Evolutionary conservation across 2,888 invertebrate genomes (phyloP), one percentile per base, ranked within the genome.

Genomic region (Dinocampus coccinellae): DNA sequence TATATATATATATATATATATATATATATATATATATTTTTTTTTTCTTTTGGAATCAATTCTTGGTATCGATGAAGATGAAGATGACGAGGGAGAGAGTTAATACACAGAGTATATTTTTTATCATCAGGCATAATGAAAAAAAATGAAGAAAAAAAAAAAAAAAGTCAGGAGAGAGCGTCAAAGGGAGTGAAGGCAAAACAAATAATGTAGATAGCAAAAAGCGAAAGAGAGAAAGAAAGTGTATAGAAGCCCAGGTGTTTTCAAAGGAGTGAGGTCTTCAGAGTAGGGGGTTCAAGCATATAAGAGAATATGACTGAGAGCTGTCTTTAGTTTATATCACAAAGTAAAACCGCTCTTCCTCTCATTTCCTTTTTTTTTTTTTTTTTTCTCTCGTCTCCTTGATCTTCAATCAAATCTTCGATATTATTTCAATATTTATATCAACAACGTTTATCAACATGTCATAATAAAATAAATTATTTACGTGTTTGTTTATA

Each of bases 241-340:
- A 68, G 66, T 72, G 42, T 72, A 73, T 67, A 72, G 64, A 68
- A 63, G 66, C 69, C 66, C 65, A 69, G 34, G 62, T 39, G 70
- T 74, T 76, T 74, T 80, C 75, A 79, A 82, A 80, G 77, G 79
- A 77, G 78, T 76, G 76, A 76, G 76, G 78, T 69, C 76, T 72
- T 73, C 70, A 77, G 84, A 82, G 86, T 81, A 84, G 86, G 87
- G 87, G 85, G 60, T 75, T 75, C 77, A 78, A 79, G 82, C 83
- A 84, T 87, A 87, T 86, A 87, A 87, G 86, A 83, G 85, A 84
- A 85, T 85, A 85, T 85, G 84, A 84, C 81, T 79, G 82, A 81
- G 83, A 78, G 78, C 81, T 77, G 84, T 82, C 84, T 83, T 86
- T 86, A 87, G 87, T 87, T 84, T 83, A 84, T 73, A 76, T 82